Conservation (phyloP, 2,888 invertebrate genomes). For the Odontocerum albicorne region DNA sequence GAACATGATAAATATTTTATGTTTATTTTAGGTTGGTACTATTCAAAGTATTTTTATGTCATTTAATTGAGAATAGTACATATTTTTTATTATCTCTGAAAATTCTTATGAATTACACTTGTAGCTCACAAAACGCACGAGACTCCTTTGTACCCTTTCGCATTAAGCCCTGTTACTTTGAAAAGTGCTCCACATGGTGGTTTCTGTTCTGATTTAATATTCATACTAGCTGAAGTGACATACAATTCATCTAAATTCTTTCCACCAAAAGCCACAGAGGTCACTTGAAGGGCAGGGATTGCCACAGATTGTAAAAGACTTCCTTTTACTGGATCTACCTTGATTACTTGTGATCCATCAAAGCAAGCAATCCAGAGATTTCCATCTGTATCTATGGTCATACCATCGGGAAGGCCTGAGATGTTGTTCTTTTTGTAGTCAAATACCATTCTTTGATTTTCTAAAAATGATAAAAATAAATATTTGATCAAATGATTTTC, state of each 20-base stretch:
- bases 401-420: conserved; percentile 66
- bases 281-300: conserved; percentile 69
- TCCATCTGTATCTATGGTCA: conserved; percentile 78
- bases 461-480: conserved; percentile 45
- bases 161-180: conserved; percentile 60
- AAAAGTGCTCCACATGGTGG: conserved; percentile 64
- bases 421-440: conserved; percentile 53
- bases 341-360: conserved; percentile 62
- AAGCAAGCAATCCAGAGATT: conserved; percentile 80
- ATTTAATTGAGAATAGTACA: too few species aligned
- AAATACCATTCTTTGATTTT: conserved; percentile 61
- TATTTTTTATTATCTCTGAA: too few species aligned
- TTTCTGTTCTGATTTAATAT: conserved; percentile 49
- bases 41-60: too few species aligned
- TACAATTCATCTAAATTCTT: conserved; percentile 64
- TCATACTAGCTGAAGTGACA: conserved; percentile 66
- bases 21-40: too few species aligned
- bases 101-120: background rate
- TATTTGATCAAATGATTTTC: too few species aligned
- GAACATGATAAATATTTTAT: too few species aligned
- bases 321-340: conserved; percentile 59
- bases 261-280: conserved; percentile 75
- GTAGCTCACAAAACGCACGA: conserved; percentile 27
- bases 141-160: conserved; percentile 53
- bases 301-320: conserved; percentile 60